These are phyloP conservation scores for Tanytarsus gracilentus DNA, from an alignment of 2,888 invertebrate species.

Conservation along the genomic window DNA sequence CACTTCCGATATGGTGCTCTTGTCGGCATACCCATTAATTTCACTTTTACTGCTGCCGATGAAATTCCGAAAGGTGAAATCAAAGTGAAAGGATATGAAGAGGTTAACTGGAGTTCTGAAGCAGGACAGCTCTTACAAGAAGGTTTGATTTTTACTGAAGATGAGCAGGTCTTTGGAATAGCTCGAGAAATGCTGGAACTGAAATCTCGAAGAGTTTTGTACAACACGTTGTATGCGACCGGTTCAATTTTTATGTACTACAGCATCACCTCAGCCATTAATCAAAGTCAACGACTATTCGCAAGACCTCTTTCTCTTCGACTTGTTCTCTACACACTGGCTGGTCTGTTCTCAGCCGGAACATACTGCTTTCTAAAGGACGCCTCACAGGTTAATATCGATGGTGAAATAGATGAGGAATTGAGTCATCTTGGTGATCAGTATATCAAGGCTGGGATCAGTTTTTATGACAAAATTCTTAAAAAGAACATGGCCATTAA, in stretches of 20 bases:
- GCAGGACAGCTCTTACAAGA: slow-evolving; percentile 54
- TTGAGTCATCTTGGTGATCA: slow-evolving; percentile 49
- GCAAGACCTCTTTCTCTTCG: slow-evolving; percentile 46
- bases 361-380: slow-evolving; percentile 51
- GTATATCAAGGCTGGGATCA: slow-evolving; percentile 62
- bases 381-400: slow-evolving; percentile 51
- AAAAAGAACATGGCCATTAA: slow-evolving; percentile 65
- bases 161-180: slow-evolving; percentile 71
- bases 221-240: slow-evolving; percentile 49
- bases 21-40: slow-evolving; percentile 67
- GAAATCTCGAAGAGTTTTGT: slow-evolving; percentile 49
- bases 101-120: slow-evolving; percentile 56
- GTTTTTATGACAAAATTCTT: slow-evolving; percentile 64
- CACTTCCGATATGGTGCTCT: slow-evolving; percentile 52
- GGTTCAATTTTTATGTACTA: slow-evolving; percentile 47
- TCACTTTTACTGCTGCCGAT: slow-evolving; percentile 48
- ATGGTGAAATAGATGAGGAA: slow-evolving; percentile 53
- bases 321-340: slow-evolving; percentile 33
- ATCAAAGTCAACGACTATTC: slow-evolving; percentile 49
- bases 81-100: slow-evolving; percentile 49
- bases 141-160: slow-evolving; percentile 62
- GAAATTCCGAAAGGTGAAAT: slow-evolving; percentile 53
- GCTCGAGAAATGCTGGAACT: slow-evolving; percentile 62
- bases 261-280: slow-evolving; percentile 46
- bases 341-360: slow-evolving; percentile 2